Evolutionary conservation across 2,113 vertebrate species (phyloP).

Genomic region (Anarhynchus alexandrinus): DNA sequence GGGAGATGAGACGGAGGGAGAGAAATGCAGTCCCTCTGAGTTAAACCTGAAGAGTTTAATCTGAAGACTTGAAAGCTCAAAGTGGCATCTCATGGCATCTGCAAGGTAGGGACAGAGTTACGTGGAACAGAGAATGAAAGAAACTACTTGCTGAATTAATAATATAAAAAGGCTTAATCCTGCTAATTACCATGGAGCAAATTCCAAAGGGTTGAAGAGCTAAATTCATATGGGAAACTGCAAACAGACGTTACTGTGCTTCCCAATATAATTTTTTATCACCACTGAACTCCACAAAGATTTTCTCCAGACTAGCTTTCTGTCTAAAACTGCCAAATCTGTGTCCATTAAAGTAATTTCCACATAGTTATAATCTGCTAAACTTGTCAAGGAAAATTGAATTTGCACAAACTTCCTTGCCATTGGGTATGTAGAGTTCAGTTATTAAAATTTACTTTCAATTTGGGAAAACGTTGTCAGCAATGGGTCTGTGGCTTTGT

Average conservation of each 20-base stretch:
- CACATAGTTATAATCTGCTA: neutral
- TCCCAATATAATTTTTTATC: neutral
- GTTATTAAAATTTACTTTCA: conserved; percentile 19
- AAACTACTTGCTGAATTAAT: neutral
- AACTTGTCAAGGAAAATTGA: neutral
- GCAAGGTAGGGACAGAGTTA: neutral
- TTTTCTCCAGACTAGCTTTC: neutral
- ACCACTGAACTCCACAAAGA: neutral
- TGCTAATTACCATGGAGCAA: neutral
- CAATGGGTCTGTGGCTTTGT: neutral
- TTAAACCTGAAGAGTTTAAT: neutral
- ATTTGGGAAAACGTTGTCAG: neutral
- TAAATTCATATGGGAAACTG: neutral
- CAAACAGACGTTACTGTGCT: neutral
- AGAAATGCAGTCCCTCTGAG: neutral
- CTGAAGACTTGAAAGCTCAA: neutral
- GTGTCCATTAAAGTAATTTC: neutral
- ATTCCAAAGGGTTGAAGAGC: neutral
- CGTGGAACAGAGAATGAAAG: neutral
- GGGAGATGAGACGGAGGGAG: neutral
- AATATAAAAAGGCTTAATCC: neutral
- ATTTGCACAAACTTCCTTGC: neutral
- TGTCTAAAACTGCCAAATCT: neutral
- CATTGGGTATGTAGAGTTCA: neutral
- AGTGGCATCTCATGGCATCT: neutral